Percentiles rank a stretch among this genome's conserved stretches.
Conservation (phyloP, 2,888 invertebrate species). For the Bedellia somnulentella region DNA sequence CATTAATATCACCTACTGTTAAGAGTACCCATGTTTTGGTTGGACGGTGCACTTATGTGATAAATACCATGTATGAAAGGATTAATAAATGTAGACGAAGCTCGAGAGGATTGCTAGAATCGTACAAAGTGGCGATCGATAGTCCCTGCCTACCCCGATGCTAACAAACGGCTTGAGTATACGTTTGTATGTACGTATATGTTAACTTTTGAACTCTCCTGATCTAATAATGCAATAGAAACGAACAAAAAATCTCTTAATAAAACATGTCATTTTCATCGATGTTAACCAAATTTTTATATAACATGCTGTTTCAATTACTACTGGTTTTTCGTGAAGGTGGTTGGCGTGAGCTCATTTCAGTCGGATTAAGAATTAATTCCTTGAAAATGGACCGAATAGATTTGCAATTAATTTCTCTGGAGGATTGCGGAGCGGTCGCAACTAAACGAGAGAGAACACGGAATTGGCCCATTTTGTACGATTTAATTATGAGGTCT, state of each 20-base stretch:
- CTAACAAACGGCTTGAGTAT: too few relatives aligned
- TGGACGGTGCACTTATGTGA: too few relatives aligned
- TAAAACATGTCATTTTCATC: too few relatives aligned
- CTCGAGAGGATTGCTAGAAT: too few relatives aligned
- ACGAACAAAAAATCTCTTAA: neutral
- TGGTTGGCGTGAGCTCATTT: constrained; percentile 20
- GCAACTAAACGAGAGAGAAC: too few relatives aligned
- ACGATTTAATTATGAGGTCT: too few relatives aligned
- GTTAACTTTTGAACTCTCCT: neutral
- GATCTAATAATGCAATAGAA: neutral
- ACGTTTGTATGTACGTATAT: neutral
- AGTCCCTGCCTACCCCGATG: too few relatives aligned
- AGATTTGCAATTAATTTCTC: constrained; percentile 33
- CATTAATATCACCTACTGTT: too few relatives aligned
- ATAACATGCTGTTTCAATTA: neutral
- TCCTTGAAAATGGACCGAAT: constrained; percentile 20
- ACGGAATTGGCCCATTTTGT: too few relatives aligned
- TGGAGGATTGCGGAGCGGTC: constrained; percentile 14
- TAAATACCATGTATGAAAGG: neutral
- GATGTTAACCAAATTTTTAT: neutral
- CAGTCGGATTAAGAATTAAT: constrained; percentile 37
- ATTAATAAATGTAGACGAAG: too few relatives aligned
- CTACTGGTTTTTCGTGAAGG: neutral
- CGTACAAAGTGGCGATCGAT: too few relatives aligned
- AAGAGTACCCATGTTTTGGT: too few relatives aligned